Evolutionary conservation across 2,797 vertebrate genomes (phyloP), one percentile per base, ranked within the genome.

Genomic region (Pangasius sanitwongsei): DNA sequence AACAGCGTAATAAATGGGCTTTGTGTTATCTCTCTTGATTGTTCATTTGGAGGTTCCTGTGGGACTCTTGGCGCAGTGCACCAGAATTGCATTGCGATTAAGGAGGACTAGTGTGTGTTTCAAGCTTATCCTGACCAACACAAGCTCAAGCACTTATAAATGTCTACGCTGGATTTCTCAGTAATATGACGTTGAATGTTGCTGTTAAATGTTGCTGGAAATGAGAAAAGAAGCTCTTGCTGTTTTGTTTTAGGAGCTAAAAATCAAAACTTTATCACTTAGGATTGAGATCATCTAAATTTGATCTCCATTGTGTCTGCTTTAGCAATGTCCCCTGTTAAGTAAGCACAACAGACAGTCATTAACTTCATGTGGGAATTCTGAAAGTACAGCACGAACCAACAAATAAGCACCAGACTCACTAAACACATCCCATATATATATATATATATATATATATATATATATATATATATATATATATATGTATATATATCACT

Each of bases 1-100:
- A 57, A 37, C 57, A 31, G 48, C 25, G 7, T 69, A 28, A 81
- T 28, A 31, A 82, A 28, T 1, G 2, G 48, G 61, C 57, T 77
- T 37, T 53, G 18, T 81, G 20, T 80, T 57, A 20, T 28, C 13
- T 3, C 1, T 65, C 75, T 63, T 57, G 86, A 81, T 87, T 69
- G 48, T 67, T 87, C 31, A 12, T 70, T 82, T 82, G 63, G 37
- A n/a, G 65, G 25, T n/a, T 72, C 87, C 87, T 87, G 28, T 20
- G 87, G 78, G 87, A 87, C 25, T 31, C 25, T 25, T 20, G 77
- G 50, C 3, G 6, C 78, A 12, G 50, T n/a, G 50, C 50, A 31
- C 20, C 50, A 70, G 12, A 15, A 63, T 31, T 59, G 53, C 23
- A 25, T 55, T 44, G 53, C 53, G 53, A 41, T 59, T 15, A 55